Percentiles rank a stretch among this genome's conserved stretches.
These are phyloP conservation scores for Pseudomyrmex concolor DNA, from an alignment of 1,140 invertebrate genomes.

Conservation along the genomic window DNA sequence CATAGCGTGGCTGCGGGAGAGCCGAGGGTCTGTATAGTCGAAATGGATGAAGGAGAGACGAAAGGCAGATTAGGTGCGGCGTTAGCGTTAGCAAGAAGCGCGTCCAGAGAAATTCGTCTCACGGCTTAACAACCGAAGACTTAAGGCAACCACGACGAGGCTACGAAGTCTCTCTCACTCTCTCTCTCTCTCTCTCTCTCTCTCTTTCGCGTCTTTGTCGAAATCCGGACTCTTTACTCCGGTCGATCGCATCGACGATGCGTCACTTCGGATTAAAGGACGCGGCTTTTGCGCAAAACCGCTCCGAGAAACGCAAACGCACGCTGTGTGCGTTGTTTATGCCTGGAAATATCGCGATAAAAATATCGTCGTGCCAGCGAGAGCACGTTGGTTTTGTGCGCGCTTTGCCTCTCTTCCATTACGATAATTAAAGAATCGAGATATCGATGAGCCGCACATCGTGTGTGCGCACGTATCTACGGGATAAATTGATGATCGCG, in stretches of 20 bases:
- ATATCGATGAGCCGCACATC: background rate
- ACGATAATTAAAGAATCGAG: slow-evolving; percentile 51
- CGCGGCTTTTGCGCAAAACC: slow-evolving; percentile 41
- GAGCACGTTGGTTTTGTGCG: background rate
- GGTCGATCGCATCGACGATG: slow-evolving; percentile 65
- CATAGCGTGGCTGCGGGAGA: slow-evolving; percentile 31
- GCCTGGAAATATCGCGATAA: slow-evolving; percentile 58
- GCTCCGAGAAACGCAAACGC: slow-evolving; percentile 42
- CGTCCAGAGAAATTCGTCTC: slow-evolving; percentile 72
- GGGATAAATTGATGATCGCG: background rate
- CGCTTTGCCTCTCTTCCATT: slow-evolving; percentile 53
- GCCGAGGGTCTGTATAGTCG: slow-evolving; percentile 24
- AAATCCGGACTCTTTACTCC: slow-evolving; percentile 56
- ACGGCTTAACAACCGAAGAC: slow-evolving; percentile 73
- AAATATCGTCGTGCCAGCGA: slow-evolving; percentile 49
- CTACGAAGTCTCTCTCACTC: slow-evolving; percentile 26
- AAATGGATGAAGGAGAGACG: slow-evolving; percentile 70
- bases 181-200: background rate
- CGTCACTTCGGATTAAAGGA: slow-evolving; percentile 66
- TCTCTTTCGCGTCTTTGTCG: slow-evolving; percentile 33
- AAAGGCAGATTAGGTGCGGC: slow-evolving; percentile 71
- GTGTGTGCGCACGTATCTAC: background rate
- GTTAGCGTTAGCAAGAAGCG: slow-evolving; percentile 71
- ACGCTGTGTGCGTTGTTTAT: slow-evolving; percentile 61
- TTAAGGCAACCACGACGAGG: slow-evolving; percentile 61